Base-by-base conservation (phyloP, 2,888 invertebrate species). In the Calliopum simillimum region DNA sequence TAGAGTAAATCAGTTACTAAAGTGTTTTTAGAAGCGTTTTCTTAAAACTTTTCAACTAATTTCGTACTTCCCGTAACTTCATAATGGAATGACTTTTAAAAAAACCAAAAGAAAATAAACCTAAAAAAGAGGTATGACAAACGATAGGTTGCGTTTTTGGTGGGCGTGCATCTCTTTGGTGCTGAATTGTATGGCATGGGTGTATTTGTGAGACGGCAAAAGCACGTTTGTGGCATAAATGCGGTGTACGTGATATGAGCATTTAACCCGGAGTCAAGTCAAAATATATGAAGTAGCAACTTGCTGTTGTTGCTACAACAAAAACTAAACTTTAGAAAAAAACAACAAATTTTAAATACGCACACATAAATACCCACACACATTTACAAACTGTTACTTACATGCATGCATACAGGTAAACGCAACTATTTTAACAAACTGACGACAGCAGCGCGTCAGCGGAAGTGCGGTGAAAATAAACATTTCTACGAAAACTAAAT, bases 391-490 rank as follows among this genome's bases (percentile, higher is more conserved):
- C 61, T 43, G 62, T 66, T 47, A 71, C 69, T 21, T 11, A 8
- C 59, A 44, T 13, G 16, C 14, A 51, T 33, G 3, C 64, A 53
- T 4, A 19, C n/a, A 19, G 13, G 16, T 49, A 19, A 43, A 19
- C 4, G 51, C 41, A 51, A 51, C 12, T 13, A 53, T 19, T 16
- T 14, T 68, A 70, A 67, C 49, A 46, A 69, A 70, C 61, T 71
- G 73, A 71, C 46, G 74, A 73, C 73, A 74, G 69, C 69, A 73
- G 67, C 68, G 70, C 69, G 69, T 73, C 76, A 77, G 72, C 79
- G 79, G 78, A 76, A 78, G 78, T 77, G 78, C 76, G 74, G 71
- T 72, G 72, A 73, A 75, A 65, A 75, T 74, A 76, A 75, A 75
- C 71, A 73, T 64, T 73, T 51, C 67, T n/a, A 61, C 16, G 16